Base-by-base conservation (phyloP, 1,140 invertebrate species). In the Halotydeus destructor region DNA sequence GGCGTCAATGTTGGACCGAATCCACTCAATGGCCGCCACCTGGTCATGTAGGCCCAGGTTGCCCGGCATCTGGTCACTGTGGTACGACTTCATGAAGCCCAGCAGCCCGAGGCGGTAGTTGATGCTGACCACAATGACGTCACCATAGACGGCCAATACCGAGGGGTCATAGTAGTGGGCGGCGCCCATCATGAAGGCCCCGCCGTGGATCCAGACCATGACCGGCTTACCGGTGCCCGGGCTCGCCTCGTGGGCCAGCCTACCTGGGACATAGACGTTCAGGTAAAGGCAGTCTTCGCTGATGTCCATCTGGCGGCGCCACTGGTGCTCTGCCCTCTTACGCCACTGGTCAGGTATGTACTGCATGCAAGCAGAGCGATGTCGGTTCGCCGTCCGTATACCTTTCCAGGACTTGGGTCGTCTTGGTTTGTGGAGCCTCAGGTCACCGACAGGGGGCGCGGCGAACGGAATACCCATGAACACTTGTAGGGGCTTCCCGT, bases 401-500 rank as follows among this genome's bases (percentile, higher is more conserved):
- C 14, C 14, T 30, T 8, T 30, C 27, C 27, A 30, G 14, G 8
- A 14, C 14, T 30, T 14, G 14, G 14, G 27, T 30, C 8, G 27
- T 30, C 14, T 8, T 1, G 88, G 85, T 49, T 78, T 75, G 14
- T 75, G 68, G 60, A 94, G 96, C 40, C 89, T 67, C 24, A 89
- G 62, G 21, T 79, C 72, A 1, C 81, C 82, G 8, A 74, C 33
- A 0, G 88, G 88, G 0, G 88, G 82, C 57, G 88, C 83, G 1
- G 86, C 86, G 59, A 82, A 94, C 0, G 89, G 89, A 46, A 96
- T 85, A 3, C 85, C 84, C n/a, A 74, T 75, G 56, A 81, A 94
- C 8, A 77, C 75, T 55, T 89, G 80, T 14, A 89, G 76, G 14
- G 27, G 27, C 27, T 30, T 30, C n/a, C 59, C 78, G 1, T 12